Evolutionary conservation across 2,888 invertebrate species (phyloP).

Genomic region (Nebria salina): DNA sequence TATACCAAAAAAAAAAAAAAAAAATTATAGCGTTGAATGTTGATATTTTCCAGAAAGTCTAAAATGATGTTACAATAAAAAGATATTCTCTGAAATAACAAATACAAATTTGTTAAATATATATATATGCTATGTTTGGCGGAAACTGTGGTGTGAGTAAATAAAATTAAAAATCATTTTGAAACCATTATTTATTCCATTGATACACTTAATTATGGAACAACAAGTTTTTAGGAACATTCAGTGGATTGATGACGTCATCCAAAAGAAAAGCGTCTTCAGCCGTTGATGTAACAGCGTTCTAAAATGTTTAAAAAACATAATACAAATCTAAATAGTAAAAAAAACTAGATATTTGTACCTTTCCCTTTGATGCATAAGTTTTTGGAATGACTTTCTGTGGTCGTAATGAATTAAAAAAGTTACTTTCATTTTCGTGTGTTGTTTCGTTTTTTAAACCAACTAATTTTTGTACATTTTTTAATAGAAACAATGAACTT

Average conservation of each 20-base stretch:
- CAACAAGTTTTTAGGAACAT: conserved; percentile 4
- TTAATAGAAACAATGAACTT: conserved; percentile 49
- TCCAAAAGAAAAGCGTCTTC: neutral
- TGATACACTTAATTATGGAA: conserved; percentile 18
- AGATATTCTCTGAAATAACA: conserved; percentile 22
- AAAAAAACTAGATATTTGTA: conserved; percentile 43
- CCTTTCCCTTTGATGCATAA: conserved; percentile 49
- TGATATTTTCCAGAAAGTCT: conserved; percentile 1
- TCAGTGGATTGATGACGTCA: conserved; percentile 6
- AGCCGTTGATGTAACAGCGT: neutral
- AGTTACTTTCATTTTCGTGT: conserved; percentile 44
- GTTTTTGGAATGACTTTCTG: conserved; percentile 31
- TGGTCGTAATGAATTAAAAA: conserved; percentile 47
- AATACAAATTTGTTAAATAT: conserved; percentile 32
- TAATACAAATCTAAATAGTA: neutral
- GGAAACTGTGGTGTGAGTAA: conserved; percentile 44
- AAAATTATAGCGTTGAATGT: neutral
- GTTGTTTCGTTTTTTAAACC: conserved; percentile 49
- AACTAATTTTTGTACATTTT: conserved; percentile 51
- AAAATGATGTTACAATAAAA: neutral
- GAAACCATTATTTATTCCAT: conserved; percentile 40
- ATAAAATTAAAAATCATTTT: conserved; percentile 44
- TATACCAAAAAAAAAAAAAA: neutral
- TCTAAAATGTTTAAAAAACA: conserved; percentile 17
- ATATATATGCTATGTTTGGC: conserved; percentile 41